These are phyloP conservation scores for Acrobasis suavella DNA, from an alignment of 2,888 invertebrate species.

Conservation along the genomic window DNA sequence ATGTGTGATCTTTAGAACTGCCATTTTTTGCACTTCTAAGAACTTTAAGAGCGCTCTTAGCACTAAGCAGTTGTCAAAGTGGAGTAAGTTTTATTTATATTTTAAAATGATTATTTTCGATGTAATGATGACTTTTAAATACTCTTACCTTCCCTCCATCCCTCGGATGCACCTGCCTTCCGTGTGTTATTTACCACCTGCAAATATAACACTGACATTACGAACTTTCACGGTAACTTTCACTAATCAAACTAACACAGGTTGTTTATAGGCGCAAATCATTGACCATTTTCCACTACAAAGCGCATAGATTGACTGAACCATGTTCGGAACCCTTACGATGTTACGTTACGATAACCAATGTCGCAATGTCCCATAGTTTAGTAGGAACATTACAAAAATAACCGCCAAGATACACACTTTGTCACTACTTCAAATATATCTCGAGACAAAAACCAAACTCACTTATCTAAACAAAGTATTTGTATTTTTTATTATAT, in stretches of 20 bases:
- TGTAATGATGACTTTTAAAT: not conserved
- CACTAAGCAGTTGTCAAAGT: too few species aligned
- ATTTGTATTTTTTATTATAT: conserved; percentile 22
- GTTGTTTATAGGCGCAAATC: conserved; percentile 36
- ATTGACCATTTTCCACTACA: conserved; percentile 62
- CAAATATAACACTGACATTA: conserved; percentile 34
- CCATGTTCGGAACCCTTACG: conserved; percentile 39
- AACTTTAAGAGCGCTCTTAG: too few species aligned
- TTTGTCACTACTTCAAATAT: conserved; percentile 35
- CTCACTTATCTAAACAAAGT: not conserved
- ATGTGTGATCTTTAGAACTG: too few species aligned
- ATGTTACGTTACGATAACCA: conserved; percentile 51
- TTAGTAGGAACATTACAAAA: conserved; percentile 59
- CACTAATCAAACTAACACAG: conserved; percentile 39
- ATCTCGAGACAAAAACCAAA: conserved; percentile 46
- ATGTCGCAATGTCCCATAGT: conserved; percentile 68
- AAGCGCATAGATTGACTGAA: conserved; percentile 53
- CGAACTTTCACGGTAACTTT: conserved; percentile 37
- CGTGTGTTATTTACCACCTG: conserved; percentile 88
- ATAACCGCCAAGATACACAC: conserved; percentile 45
- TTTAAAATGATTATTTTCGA: too few species aligned
- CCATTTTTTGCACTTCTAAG: too few species aligned
- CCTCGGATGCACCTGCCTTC: conserved; percentile 80
- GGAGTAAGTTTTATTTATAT: too few species aligned
- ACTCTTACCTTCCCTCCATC: conserved; percentile 78